Conservation (phyloP, 2,888 invertebrate genomes). For the Clepsis dumicolana region DNA sequence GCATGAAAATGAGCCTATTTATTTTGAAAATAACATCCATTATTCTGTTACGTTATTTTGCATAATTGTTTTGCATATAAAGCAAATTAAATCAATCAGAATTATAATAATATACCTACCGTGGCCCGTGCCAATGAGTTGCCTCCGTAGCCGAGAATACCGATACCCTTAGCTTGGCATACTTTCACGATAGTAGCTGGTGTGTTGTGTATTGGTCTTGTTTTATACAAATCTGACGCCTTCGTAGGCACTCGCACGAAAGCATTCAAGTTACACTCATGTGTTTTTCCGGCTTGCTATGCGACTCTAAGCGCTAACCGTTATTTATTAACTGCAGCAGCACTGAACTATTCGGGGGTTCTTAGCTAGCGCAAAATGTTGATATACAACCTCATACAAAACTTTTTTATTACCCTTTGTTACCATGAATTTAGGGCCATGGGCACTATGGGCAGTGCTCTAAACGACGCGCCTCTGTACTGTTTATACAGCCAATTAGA, state of each 20-base stretch:
- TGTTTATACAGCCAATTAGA: slow-evolving; percentile 24
- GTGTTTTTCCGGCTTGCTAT: neutral
- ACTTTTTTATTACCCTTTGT: slow-evolving; percentile 27
- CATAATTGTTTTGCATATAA: neutral
- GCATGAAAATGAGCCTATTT: neutral
- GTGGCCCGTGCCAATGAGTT: neutral
- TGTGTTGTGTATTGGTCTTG: neutral
- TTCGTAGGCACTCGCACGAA: neutral
- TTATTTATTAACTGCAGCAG: slow-evolving; percentile 56
- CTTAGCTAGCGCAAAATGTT: slow-evolving; percentile 26
- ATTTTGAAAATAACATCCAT: neutral
- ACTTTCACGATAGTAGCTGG: neutral
- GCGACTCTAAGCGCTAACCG: slow-evolving; percentile 45
- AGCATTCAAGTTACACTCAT: neutral
- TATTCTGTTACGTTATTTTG: too few relatives aligned
- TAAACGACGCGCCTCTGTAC: slow-evolving; percentile 1
- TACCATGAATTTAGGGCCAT: neutral
- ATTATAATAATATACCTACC: neutral
- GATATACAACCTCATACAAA: slow-evolving; percentile 13
- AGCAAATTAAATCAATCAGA: neutral
- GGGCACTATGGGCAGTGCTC: neutral
- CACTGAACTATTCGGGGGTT: slow-evolving; percentile 48
- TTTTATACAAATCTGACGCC: neutral
- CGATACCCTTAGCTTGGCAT: neutral
- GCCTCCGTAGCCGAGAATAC: neutral